Conservation (phyloP, 2,888 invertebrate genomes). For the Apamea anceps region DNA sequence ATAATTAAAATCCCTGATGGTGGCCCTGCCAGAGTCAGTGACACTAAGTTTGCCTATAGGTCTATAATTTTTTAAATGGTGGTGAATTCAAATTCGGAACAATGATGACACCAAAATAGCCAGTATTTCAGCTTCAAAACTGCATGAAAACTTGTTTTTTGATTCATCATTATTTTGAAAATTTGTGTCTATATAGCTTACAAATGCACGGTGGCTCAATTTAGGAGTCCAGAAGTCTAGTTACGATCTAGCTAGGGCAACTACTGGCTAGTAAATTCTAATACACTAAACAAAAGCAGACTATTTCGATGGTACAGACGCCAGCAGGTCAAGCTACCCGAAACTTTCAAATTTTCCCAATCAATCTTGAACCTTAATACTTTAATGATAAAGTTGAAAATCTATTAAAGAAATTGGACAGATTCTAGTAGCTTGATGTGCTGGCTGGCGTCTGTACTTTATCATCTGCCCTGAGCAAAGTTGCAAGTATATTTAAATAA, state of each 20-base stretch:
- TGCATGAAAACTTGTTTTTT: too few species aligned
- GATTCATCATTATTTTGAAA: neutral
- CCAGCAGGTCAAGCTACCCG: too few species aligned
- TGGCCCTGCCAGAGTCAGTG: too few species aligned
- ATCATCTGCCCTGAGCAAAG: neutral
- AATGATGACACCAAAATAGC: neutral
- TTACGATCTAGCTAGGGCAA: neutral
- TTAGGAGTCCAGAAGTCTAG: neutral
- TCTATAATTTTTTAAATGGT: neutral
- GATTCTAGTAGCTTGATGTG: too few species aligned
- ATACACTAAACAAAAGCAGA: neutral
- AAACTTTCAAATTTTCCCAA: too few species aligned
- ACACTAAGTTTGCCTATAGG: too few species aligned
- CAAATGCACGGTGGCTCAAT: neutral
- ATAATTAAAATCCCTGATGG: too few species aligned
- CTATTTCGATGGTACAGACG: neutral
- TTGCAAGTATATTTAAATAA: too few species aligned
- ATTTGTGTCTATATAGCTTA: neutral
- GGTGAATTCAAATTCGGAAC: neutral
- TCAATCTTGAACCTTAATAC: too few species aligned
- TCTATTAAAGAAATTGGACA: too few species aligned
- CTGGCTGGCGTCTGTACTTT: too few species aligned
- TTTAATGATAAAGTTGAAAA: too few species aligned
- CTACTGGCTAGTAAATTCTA: neutral
- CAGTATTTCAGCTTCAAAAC: neutral